Evolutionary conservation across 1,140 invertebrate species (phyloP), one percentile per base, ranked within the genome.

Genomic region (Ptiloglossa arizonensis): DNA sequence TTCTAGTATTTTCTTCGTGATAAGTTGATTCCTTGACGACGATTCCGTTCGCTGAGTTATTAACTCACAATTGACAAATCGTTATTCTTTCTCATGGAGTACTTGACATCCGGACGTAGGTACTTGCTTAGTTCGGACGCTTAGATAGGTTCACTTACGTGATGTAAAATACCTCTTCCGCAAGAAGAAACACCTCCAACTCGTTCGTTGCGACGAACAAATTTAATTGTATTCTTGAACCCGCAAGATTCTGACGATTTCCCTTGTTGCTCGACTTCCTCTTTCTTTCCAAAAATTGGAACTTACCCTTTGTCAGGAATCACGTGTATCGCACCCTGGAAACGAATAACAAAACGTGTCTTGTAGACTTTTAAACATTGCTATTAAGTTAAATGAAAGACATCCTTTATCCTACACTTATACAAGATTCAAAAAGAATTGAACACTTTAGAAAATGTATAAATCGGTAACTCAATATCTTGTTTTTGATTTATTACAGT

Each of bases 11-110:
- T 24, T 4, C 6, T 57, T n/a, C 9, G 11, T 38, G n/a, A 60
- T 38, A 50, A 54, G 13, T 50, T 32, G 29, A 50, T 4, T 57
- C 11, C n/a, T 44, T 48, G 9, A 48, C 17, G 56, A 41, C 27
- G 4, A 27, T 22, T 29, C 52, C 22, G 22, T n/a, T 6, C 50
- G 6, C 19, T 8, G 50, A 50, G n/a, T 44, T 5, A 44, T 41
- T n/a, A 17, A 64, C 41, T 24, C 46, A 24, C 60, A 73, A 73
- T 73, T 73, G 71, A 73, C 71, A 54, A 32, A 13, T 41, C 67
- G 27, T 71, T 62, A 13, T 38, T 27, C 19, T 35, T n/a, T 54
- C 41, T 1, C 22, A 32, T 1, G 32, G 11, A 54, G 19, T 52
- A 52, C 22, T n/a, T 56, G 1, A 4, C 46, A 5, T 48, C 46